A percentile compares a stretch with the other conserved stretches of the same genome.
phyloP scores from a whole-genome alignment of 2,113 vertebrate genomes.

The Brachyistius frenatus region DNA sequence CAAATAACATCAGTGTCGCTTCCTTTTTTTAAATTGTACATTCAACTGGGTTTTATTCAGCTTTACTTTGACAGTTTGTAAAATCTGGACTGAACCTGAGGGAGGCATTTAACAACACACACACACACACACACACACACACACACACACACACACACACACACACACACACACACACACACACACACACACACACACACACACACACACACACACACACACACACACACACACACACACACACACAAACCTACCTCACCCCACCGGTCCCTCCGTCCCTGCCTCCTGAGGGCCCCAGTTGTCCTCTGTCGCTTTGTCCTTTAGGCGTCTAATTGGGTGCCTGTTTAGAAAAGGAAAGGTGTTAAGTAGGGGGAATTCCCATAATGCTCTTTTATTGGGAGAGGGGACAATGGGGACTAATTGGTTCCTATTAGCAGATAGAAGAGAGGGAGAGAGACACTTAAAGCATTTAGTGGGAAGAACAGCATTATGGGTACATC shows the following conservation, averaged over 20 bases:
- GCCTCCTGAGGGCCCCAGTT: slow-evolving; percentile 57
- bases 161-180: no score
- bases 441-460: slow-evolving; percentile 39
- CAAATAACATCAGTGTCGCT: no score
- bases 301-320: slow-evolving; percentile 72
- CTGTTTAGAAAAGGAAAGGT: slow-evolving; percentile 78
- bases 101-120: no score
- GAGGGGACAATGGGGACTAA: slow-evolving; percentile 67
- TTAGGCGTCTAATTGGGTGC: slow-evolving; percentile 73
- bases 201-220: no score
- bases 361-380: slow-evolving; percentile 76
- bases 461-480: slow-evolving; percentile 51
- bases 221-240: background rate
- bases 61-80: background rate
- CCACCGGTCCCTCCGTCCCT: background rate
- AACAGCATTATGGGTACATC: slow-evolving; percentile 55
- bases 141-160: no score
- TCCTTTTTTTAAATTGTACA: no score
- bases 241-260: slow-evolving; percentile 25
- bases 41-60: slow-evolving; percentile 5
- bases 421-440: slow-evolving; percentile 71
- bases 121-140: no score
- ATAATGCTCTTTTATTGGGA: slow-evolving; percentile 73
- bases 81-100: no score
- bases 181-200: slow-evolving; percentile 1